Evolutionary conservation across 2,113 vertebrate genomes (phyloP), one percentile per base, ranked within the genome.

Genomic region (Poeciliopsis retropinna): DNA sequence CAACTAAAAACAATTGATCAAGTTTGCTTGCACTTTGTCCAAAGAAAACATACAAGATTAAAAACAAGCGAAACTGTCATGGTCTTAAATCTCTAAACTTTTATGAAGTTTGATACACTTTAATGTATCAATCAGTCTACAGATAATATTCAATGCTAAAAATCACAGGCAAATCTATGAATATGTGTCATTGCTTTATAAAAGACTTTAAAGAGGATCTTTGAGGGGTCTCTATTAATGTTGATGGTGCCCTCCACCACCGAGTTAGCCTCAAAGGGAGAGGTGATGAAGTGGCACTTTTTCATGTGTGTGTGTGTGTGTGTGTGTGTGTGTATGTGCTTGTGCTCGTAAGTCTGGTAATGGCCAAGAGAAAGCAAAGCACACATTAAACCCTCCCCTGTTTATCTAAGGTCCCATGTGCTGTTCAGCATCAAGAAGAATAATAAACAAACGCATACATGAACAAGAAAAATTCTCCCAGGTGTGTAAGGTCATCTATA

Each of bases 351-450:
- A 57, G 73, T 83, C 67, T 64, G 69, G 60, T 70, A 77, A 80
- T n/a, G 72, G 63, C 70, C 78, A 29, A 44, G 68, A 25, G 60
- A 85, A 63, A 68, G 81, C 34, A 76, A 79, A 77, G 51, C 31
- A 44, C 68, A 67, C 70, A 82, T 85, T 87, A 83, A 91, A 78
- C 84, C 64, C 80, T 75, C 32, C 60, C 62, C 54, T 87, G 87
- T 93, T 93, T 92, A 88, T 76, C 72, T 62, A 91, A 88, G 77
- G 82, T 84, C 90, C 83, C 88, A 68, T 79, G 72, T 51, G 31
- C 80, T 82, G 75, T 84, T 79, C 54, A 69, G 84, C 73, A 75
- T 72, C 71, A 74, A 81, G 75, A 86, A 87, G 73, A 87, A 89
- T 82, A 90, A 93, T 87, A 91, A 90, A 88, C 63, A 82, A 81